Evolutionary conservation across 2,888 invertebrate genomes (phyloP).

Genomic region (Dolichopus griseipennis): DNA sequence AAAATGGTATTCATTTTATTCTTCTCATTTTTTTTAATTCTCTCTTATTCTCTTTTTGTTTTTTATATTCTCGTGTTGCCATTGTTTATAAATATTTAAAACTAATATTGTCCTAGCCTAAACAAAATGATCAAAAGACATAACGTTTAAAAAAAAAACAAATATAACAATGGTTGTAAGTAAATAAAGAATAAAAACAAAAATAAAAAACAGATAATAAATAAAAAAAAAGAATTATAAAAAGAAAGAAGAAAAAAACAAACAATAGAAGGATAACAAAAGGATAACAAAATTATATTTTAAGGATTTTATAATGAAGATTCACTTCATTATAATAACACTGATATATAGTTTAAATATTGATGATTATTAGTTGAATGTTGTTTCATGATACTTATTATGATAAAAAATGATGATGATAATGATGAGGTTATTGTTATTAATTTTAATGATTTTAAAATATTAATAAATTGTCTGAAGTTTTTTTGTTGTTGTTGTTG

Average conservation of each 20-base stretch:
- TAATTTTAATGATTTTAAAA: constrained; percentile 6
- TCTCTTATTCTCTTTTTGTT: too few relatives aligned
- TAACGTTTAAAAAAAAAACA: background rate
- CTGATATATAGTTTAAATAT: background rate
- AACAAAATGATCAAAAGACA: background rate
- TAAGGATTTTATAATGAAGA: constrained; percentile 1
- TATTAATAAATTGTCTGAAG: background rate
- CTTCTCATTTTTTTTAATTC: too few relatives aligned
- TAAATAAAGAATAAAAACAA: too few relatives aligned
- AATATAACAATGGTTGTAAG: background rate
- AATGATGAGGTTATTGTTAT: background rate
- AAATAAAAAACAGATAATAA: too few relatives aligned
- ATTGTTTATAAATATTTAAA: background rate
- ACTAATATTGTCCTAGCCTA: background rate
- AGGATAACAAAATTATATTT: constrained; percentile 2
- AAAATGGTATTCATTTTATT: background rate
- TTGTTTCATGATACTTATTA: too few relatives aligned
- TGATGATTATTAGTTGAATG: background rate
- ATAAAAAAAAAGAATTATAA: too few relatives aligned
- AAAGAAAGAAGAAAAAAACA: too few relatives aligned
- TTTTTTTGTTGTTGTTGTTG: too few relatives aligned
- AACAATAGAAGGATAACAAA: background rate
- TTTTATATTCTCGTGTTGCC: too few relatives aligned
- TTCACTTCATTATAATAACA: background rate
- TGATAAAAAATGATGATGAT: background rate